Conservation (phyloP, 2,888 invertebrate species). For the Arctia plantaginis region DNA sequence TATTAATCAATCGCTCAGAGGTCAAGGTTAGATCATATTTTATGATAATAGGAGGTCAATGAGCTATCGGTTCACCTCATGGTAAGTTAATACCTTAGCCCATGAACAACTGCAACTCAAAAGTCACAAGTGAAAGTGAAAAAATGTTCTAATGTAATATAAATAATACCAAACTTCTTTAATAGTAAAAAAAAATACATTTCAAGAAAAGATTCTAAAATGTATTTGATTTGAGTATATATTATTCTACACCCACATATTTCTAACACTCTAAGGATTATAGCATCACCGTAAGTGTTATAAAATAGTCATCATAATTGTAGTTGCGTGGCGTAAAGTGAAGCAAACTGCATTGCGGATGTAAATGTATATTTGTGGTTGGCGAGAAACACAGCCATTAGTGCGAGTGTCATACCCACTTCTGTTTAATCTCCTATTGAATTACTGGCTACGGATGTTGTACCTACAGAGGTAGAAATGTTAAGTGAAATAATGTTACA, state of each 20-base stretch:
- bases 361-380: conserved; percentile 64
- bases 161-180: too few species aligned
- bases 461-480: neutral
- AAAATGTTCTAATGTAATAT: too few species aligned
- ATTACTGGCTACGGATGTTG: conserved; percentile 35
- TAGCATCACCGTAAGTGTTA: neutral
- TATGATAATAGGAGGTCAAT: too few species aligned
- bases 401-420: conserved; percentile 58
- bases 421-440: conserved; percentile 56
- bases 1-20: too few species aligned
- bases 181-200: too few species aligned
- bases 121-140: neutral
- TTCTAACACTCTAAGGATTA: neutral
- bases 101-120: neutral
- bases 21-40: too few species aligned
- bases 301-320: conserved; percentile 4
- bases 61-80: neutral
- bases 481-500: neutral
- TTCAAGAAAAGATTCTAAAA: neutral
- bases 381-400: conserved; percentile 59
- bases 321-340: conserved; percentile 43
- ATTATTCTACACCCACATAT: neutral
- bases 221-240: neutral
- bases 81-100: neutral
- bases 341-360: conserved; percentile 70